These are phyloP conservation scores for Pterobdella sp. DNA, from an alignment of 2,888 invertebrate genomes.

Conservation along the genomic window DNA sequence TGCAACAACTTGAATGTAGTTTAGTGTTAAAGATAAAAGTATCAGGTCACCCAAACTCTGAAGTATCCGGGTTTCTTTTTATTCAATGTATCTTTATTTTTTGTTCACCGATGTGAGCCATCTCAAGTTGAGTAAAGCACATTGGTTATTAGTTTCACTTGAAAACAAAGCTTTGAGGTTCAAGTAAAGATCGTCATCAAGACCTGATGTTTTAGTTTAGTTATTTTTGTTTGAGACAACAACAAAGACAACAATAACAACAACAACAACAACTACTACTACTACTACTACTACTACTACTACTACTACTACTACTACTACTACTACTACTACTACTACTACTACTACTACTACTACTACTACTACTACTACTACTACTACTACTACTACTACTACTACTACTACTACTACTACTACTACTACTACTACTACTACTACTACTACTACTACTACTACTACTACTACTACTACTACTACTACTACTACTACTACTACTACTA, in stretches of 20 bases:
- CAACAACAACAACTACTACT: conserved; percentile 13
- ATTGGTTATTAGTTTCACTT: too few relatives aligned
- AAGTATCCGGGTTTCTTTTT: too few relatives aligned
- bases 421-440: conserved; percentile 20
- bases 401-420: conserved; percentile 21
- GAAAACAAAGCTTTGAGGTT: too few relatives aligned
- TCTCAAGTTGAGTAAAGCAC: too few relatives aligned
- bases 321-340: conserved; percentile 15
- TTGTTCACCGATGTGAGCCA: too few relatives aligned
- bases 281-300: conserved; percentile 14
- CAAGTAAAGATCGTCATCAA: too few relatives aligned
- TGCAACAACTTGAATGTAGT: too few relatives aligned
- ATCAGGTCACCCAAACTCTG: too few relatives aligned
- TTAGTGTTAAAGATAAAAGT: too few relatives aligned
- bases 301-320: conserved; percentile 19
- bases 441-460: conserved; percentile 22
- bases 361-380: conserved; percentile 22
- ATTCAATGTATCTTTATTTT: too few relatives aligned
- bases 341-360: conserved; percentile 22
- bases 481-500: conserved; percentile 21
- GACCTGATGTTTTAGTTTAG: too few relatives aligned
- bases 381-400: conserved; percentile 22
- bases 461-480: conserved; percentile 20
- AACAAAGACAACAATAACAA: conserved; percentile 7
- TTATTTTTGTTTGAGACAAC: conserved; percentile 20